Evolutionary conservation across 2,888 invertebrate genomes (phyloP).

Genomic region (Strigamia crassipes): DNA sequence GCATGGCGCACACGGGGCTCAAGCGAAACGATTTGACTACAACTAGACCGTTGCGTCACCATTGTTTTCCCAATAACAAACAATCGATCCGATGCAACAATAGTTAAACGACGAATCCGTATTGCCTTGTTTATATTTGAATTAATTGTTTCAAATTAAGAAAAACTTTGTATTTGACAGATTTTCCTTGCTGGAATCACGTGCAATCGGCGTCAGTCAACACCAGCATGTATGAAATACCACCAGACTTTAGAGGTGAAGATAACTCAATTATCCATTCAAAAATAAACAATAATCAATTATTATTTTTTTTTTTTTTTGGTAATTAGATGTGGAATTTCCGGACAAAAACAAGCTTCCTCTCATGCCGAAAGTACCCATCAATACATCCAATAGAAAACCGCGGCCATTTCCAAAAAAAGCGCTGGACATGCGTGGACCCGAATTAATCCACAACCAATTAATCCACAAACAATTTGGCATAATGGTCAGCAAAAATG

Average conservation of each 20-base stretch:
- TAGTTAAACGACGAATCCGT: not conserved
- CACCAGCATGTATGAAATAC: not conserved
- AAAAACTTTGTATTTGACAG: not conserved
- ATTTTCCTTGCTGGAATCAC: not conserved
- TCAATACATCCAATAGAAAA: constrained; percentile 68
- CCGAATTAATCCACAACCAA: constrained; percentile 81
- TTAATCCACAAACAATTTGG: constrained; percentile 91
- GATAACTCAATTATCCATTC: constrained; percentile 48
- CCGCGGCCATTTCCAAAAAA: constrained; percentile 85
- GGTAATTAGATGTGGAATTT: constrained; percentile 69
- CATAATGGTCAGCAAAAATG: constrained; percentile 84
- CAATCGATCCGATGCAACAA: not conserved
- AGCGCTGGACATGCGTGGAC: constrained; percentile 84
- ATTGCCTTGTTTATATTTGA: not conserved
- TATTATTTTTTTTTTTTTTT: too few species aligned
- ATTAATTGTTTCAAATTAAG: not conserved
- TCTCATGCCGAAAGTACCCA: constrained; percentile 70
- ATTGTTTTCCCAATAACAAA: not conserved
- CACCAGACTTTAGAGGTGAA: not conserved
- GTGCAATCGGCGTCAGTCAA: not conserved
- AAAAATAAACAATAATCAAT: too few species aligned
- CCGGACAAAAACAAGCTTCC: constrained; percentile 73
- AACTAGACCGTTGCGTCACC: not conserved
- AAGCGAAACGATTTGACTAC: not conserved
- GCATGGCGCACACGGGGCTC: not conserved